phyloP scores from a whole-genome alignment of 2,797 vertebrate species.

The Gymnocypris eckloni region DNA sequence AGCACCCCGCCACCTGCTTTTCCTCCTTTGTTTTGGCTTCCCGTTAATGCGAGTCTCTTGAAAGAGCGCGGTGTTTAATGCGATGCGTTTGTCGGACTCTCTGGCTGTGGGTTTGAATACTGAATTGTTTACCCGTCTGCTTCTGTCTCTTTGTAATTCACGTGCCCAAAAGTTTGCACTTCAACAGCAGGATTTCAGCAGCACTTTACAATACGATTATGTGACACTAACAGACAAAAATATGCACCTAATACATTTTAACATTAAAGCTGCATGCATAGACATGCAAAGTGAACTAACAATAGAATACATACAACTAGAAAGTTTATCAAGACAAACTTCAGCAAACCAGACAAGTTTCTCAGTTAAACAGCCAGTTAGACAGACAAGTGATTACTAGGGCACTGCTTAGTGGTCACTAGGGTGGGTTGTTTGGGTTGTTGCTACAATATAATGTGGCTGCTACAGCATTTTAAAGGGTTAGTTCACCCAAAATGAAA shows the following conservation, averaged over 20 bases:
- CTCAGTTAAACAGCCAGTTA: background rate
- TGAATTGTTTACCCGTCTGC: slow-evolving; percentile 54
- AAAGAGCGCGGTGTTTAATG: slow-evolving; percentile 9
- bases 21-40: slow-evolving; percentile 14
- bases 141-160: slow-evolving; percentile 43
- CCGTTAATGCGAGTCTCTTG: background rate
- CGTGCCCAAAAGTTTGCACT: slow-evolving; percentile 37
- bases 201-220: background rate
- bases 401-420: background rate
- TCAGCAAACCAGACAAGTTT: background rate
- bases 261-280: background rate
- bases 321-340: slow-evolving; percentile 13
- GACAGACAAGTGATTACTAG: background rate
- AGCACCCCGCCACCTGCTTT: slow-evolving; percentile 29
- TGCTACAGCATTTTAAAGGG: too few relatives aligned
- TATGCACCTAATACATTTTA: background rate
- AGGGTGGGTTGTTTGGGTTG: background rate
- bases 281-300: background rate
- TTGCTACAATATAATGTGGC: background rate
- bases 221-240: background rate
- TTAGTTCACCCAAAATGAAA: too few relatives aligned
- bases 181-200: background rate
- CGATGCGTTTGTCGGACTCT: slow-evolving; percentile 1
- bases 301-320: background rate
- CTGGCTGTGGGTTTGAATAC: slow-evolving; percentile 29